phyloP scores from a whole-genome alignment of 1,140 invertebrate species.

The Caenorhabditis latens region DNA sequence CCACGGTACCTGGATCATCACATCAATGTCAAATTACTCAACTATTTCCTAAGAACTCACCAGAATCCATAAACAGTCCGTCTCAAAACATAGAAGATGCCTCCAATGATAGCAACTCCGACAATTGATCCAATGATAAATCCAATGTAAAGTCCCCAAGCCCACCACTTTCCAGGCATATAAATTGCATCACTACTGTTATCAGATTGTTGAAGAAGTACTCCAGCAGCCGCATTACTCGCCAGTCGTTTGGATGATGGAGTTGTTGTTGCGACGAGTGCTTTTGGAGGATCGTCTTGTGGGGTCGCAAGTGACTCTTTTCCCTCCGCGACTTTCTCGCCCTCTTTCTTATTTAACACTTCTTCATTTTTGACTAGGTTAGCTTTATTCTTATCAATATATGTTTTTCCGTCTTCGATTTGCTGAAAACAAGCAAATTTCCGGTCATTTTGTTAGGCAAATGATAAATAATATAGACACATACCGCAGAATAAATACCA shows the following conservation, averaged over 20 bases:
- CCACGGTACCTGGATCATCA: conserved; percentile 37
- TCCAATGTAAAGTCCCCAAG: conserved; percentile 15
- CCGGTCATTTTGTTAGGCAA: background rate
- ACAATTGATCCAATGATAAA: conserved; percentile 4
- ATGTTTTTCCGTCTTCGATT: conserved; percentile 1
- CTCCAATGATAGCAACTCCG: background rate
- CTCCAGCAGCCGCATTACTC: background rate
- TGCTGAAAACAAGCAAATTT: background rate
- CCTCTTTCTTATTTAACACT: background rate
- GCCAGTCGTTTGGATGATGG: background rate
- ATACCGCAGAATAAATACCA: background rate
- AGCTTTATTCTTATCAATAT: background rate
- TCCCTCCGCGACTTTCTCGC: background rate
- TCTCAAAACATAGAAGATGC: background rate
- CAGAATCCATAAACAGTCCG: conserved; percentile 33
- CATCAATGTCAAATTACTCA: too few relatives aligned
- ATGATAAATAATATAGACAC: background rate
- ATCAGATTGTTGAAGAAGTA: background rate
- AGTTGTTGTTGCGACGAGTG: background rate
- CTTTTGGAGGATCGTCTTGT: too few relatives aligned
- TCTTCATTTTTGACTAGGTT: background rate
- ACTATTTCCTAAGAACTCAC: background rate
- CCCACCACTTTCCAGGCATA: conserved; percentile 17
- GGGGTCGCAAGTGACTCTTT: background rate
- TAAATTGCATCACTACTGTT: background rate